These are phyloP conservation scores for Crotophaga sulcirostris DNA, from an alignment of 2,113 vertebrate genomes.

Conservation along the genomic window DNA sequence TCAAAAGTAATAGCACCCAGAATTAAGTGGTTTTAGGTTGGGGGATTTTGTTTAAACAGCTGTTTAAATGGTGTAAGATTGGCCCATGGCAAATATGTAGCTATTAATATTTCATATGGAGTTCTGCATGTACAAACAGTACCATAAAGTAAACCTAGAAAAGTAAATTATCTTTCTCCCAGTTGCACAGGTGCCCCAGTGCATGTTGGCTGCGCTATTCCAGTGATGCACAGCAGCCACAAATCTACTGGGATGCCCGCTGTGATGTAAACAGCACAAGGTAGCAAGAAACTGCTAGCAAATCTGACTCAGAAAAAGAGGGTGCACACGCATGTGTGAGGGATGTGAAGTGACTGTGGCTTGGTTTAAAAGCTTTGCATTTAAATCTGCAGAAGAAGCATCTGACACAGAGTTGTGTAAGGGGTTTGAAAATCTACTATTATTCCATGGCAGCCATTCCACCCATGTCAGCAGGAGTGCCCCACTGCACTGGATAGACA, in stretches of 20 bases:
- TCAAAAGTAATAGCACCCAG: not conserved
- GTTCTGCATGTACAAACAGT: not conserved
- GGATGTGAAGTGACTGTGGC: not conserved
- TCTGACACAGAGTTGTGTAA: not conserved
- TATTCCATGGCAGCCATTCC: rapidly evolving
- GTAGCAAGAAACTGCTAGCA: not conserved
- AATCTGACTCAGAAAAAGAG: not conserved
- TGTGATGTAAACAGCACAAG: not conserved
- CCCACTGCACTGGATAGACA: not conserved
- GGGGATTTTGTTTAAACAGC: not conserved
- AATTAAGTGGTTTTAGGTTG: not conserved
- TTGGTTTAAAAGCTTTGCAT: not conserved
- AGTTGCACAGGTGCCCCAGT: not conserved
- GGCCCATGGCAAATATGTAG: not conserved
- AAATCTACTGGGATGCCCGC: not conserved
- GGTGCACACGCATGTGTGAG: not conserved
- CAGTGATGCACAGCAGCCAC: not conserved
- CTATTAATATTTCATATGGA: not conserved
- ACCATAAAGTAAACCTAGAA: not conserved
- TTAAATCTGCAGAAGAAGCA: not conserved
- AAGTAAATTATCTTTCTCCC: not conserved
- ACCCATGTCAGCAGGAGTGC: not conserved
- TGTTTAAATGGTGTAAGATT: not conserved
- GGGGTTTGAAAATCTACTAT: not conserved
- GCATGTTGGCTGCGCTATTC: not conserved